Evolutionary conservation across 2,888 invertebrate genomes (phyloP).

Genomic region (Cephalotes varians): DNA sequence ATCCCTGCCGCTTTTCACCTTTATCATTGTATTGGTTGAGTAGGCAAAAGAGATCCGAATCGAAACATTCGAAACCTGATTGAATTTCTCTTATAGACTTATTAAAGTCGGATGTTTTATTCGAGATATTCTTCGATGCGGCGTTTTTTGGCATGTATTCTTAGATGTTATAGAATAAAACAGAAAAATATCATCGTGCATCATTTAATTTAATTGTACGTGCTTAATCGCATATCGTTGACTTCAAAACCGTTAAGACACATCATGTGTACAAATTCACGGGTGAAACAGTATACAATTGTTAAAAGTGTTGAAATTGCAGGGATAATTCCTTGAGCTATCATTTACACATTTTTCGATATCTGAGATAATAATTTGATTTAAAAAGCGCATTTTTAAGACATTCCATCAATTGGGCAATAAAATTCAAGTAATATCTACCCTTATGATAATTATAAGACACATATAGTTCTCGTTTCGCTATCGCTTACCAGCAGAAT

Average conservation of each 20-base stretch:
- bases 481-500: conserved; percentile 34
- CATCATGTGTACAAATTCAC: not conserved
- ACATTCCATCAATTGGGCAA: not conserved
- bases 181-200: not conserved
- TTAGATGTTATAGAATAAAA: not conserved
- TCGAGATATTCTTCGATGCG: not conserved
- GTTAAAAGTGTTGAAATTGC: not conserved
- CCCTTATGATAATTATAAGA: conserved; percentile 2
- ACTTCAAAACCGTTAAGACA: not conserved
- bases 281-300: not conserved
- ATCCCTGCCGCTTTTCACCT: not conserved
- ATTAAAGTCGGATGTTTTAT: not conserved
- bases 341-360: conserved; percentile 9
- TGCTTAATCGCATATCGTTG: not conserved
- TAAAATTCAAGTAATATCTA: conserved; percentile 23
- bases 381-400: conserved; percentile 7
- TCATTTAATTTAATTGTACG: conserved; percentile 13
- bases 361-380: not conserved
- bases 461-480: conserved; percentile 3
- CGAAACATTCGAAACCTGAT: not conserved
- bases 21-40: not conserved
- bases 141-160: not conserved
- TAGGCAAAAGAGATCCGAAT: conserved; percentile 6
- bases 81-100: not conserved
- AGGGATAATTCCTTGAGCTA: not conserved